These are phyloP conservation scores for Grantiella picta DNA, from an alignment of 2,113 vertebrate species.

Conservation along the genomic window DNA sequence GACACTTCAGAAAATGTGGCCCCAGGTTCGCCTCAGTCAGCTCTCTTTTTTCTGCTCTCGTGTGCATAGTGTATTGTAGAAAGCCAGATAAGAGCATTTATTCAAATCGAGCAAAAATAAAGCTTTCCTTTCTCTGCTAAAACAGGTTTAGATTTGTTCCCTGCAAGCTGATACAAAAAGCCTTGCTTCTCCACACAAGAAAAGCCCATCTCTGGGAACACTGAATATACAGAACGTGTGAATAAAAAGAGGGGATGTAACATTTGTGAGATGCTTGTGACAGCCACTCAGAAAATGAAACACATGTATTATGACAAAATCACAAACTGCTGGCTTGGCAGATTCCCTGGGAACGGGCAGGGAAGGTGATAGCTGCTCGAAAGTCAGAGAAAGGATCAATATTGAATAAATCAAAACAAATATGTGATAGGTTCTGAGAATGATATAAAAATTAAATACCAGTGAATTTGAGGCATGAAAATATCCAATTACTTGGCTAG, in stretches of 20 bases:
- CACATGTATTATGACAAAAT: constrained; percentile 72
- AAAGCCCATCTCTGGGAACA: neutral
- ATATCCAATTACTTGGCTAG: constrained; percentile 56
- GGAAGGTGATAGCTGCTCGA: constrained; percentile 71
- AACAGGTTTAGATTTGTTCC: neutral
- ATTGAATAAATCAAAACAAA: constrained; percentile 81
- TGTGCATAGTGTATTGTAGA: neutral
- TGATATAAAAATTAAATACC: constrained; percentile 71
- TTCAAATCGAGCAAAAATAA: constrained; percentile 6
- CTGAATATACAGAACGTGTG: constrained; percentile 1
- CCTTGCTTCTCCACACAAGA: neutral
- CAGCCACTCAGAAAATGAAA: constrained; percentile 50
- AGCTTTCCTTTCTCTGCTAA: neutral
- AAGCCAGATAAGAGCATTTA: neutral
- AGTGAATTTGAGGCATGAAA: constrained; percentile 48
- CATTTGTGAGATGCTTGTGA: constrained; percentile 62
- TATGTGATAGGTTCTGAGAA: constrained; percentile 74
- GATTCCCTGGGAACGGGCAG: constrained; percentile 63
- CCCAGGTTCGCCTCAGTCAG: neutral
- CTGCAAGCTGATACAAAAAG: neutral
- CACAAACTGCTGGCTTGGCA: constrained; percentile 73
- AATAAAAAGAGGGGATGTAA: constrained; percentile 45
- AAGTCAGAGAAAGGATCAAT: constrained; percentile 74
- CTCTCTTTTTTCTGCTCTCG: neutral
- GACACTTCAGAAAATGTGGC: neutral